Base-by-base conservation (phyloP, 2,888 invertebrate genomes). In the Cosmia trapezina region DNA sequence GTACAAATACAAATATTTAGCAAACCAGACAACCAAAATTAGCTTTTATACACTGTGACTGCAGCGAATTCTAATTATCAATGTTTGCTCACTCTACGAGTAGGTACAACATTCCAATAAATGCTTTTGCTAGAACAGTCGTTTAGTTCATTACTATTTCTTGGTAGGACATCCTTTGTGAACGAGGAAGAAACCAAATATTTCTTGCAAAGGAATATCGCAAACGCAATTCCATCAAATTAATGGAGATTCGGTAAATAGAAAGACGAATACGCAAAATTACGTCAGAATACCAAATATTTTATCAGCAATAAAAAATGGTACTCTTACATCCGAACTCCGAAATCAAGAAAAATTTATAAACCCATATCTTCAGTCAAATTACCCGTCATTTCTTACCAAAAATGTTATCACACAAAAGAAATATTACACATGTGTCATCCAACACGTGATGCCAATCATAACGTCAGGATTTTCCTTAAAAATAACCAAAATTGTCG, bases 401-500 rank as follows among this genome's bases (percentile, higher is more conserved):
- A 64, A 56, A 77, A 83, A 69, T 70, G 43, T 82, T 84, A 73
- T 78, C 83, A 67, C 45, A 72, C 72, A 74, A 77, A 80, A 74
- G 80, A 74, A 85, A 82, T 79, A 84, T 83, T 78, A 84, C 78
- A 76, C 56, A 80, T 79, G 80, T 83, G 77, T 81, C 76, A 78
- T 75, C 68, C 66, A 54, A 78, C 80, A 87, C 87, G 88, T 88
- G 88, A 89, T 88, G 88, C 87, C 90, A 90, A 91, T 91, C 87
- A 86, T 87, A 88, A 87, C 73, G 64, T 64, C 74, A 85, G 78
- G 53, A 83, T 88, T 88, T 89, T 83, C 86, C 86, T 78, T 69
- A 83, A 83, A 89, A 88, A 83, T 86, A 81, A 87, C 73, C 73
- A 84, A 88, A 89, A 88, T 85, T 87, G 81, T 80, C 77, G 85